These are phyloP conservation scores for Clunio marinus DNA, from an alignment of 2,888 invertebrate genomes.

Conservation along the genomic window DNA sequence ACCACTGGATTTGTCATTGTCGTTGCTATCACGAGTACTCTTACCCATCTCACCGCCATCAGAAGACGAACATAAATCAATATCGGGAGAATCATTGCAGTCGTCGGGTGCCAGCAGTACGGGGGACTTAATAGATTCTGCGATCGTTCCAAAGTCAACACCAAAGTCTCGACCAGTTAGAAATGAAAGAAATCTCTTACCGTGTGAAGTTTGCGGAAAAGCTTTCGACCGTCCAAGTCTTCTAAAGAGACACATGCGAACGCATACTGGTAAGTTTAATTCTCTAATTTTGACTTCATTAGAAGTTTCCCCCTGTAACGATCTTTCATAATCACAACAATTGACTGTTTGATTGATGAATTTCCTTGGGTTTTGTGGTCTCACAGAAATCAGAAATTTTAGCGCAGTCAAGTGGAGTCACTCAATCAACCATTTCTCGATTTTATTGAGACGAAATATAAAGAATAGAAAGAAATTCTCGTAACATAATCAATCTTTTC, in stretches of 20 bases:
- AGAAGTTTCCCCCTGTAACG: too few species aligned
- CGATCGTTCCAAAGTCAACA: slow-evolving; percentile 40
- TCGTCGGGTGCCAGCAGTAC: slow-evolving; percentile 56
- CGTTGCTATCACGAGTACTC: slow-evolving; percentile 69
- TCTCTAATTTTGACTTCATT: slow-evolving; percentile 20
- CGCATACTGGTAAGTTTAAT: slow-evolving; percentile 74
- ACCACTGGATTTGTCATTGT: slow-evolving; percentile 81
- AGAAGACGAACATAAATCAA: slow-evolving; percentile 77
- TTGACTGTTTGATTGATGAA: slow-evolving; percentile 37
- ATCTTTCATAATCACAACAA: too few species aligned
- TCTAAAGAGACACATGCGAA: slow-evolving; percentile 90
- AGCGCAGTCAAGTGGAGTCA: not conserved
- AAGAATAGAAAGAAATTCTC: slow-evolving; percentile 10
- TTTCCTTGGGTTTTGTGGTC: slow-evolving; percentile 1
- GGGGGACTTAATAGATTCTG: slow-evolving; percentile 54
- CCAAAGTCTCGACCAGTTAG: slow-evolving; percentile 64
- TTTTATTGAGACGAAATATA: slow-evolving; percentile 61
- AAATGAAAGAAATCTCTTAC: slow-evolving; percentile 78
- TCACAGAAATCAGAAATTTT: not conserved
- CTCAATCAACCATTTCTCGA: slow-evolving; percentile 42
- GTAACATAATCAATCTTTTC: slow-evolving; percentile 38
- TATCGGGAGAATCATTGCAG: slow-evolving; percentile 64
- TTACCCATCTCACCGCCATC: slow-evolving; percentile 70
- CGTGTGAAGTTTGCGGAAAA: slow-evolving; percentile 92
- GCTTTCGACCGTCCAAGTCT: slow-evolving; percentile 93